phyloP scores from a whole-genome alignment of 2,113 vertebrate genomes.

The Colistium nudipinnis region DNA sequence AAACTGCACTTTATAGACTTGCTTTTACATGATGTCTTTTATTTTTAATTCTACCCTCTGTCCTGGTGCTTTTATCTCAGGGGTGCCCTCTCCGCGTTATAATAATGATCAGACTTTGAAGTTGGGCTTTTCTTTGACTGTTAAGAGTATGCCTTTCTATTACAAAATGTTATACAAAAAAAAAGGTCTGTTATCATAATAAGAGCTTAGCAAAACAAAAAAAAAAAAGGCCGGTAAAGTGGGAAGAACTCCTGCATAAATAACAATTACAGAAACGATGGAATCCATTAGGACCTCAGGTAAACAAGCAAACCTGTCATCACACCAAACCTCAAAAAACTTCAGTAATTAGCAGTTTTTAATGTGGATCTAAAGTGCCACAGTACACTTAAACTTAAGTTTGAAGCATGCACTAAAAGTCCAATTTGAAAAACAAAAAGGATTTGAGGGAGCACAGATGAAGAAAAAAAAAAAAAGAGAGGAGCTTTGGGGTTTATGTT shows the following conservation, averaged over 20 bases:
- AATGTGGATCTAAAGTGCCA: constrained; percentile 1
- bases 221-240: neutral
- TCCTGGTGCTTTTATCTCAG: constrained; percentile 28
- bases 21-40: constrained; percentile 12
- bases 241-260: neutral
- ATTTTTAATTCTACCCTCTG: constrained; percentile 4
- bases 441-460: constrained; percentile 34
- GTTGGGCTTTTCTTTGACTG: constrained; percentile 18
- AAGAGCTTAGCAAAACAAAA: neutral
- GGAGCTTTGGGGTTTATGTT: neutral
- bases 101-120: constrained; percentile 25
- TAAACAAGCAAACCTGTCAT: constrained; percentile 12
- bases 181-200: neutral
- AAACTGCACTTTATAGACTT: constrained; percentile 40
- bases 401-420: neutral
- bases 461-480: neutral
- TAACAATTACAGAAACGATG: neutral
- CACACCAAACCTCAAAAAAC: constrained; percentile 10
- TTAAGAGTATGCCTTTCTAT: neutral
- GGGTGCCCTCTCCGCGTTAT: neutral
- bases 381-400: constrained; percentile 15
- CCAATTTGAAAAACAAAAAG: neutral
- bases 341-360: constrained; percentile 12
- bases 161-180: neutral
- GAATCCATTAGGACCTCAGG: neutral